Conservation (phyloP, 2,113 vertebrate species). For the Cynopterus brachyotis region DNA sequence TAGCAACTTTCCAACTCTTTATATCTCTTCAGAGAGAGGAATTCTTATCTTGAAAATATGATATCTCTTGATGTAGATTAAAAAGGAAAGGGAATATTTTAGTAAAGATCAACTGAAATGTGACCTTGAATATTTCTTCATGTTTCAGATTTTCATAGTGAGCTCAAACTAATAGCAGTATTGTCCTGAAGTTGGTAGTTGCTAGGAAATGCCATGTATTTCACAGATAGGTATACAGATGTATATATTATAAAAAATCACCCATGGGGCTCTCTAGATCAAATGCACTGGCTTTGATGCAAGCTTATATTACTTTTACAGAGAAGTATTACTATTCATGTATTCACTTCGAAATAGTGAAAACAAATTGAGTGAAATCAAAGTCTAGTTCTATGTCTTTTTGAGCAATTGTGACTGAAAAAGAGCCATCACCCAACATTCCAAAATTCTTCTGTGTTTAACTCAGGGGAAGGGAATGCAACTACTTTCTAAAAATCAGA, state of each 20-base stretch:
- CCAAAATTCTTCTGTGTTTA: background rate
- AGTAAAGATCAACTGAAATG: background rate
- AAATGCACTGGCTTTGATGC: background rate
- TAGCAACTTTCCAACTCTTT: background rate
- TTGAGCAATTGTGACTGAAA: constrained; percentile 30
- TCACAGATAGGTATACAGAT: background rate
- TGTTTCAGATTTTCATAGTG: background rate
- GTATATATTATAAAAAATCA: background rate
- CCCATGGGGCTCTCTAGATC: background rate
- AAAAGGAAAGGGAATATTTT: background rate
- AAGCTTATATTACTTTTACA: background rate
- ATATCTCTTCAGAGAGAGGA: background rate
- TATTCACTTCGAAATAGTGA: constrained; percentile 35
- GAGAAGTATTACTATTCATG: constrained; percentile 8
- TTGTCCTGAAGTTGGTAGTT: background rate
- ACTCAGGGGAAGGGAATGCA: background rate
- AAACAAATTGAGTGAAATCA: constrained; percentile 14
- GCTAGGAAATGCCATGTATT: background rate
- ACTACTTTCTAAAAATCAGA: constrained; percentile 35
- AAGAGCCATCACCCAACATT: background rate
- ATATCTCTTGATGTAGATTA: background rate
- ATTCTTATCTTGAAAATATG: background rate
- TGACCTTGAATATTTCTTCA: constrained; percentile 15
- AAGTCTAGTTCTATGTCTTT: background rate
- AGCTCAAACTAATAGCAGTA: background rate